Percentiles rank a stretch among this genome's conserved stretches.
Conservation (phyloP, 2,113 vertebrate genomes). For the Trachemys scripta region DNA sequence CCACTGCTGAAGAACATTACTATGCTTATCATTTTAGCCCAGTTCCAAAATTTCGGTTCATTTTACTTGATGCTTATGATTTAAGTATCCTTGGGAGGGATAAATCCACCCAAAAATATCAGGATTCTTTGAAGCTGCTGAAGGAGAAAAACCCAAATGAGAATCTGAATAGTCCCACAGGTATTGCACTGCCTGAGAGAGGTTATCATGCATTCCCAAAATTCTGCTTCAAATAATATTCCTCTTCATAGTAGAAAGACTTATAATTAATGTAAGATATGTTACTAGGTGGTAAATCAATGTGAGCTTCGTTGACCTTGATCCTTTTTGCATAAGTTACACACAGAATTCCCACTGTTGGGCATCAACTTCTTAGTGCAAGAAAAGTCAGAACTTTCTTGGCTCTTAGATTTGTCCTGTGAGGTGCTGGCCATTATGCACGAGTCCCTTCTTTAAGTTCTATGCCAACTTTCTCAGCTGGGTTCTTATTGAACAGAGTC, state of each 20-base stretch:
- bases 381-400: neutral
- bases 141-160: conserved; percentile 86
- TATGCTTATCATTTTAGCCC: conserved; percentile 92
- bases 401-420: neutral
- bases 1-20: conserved; percentile 55
- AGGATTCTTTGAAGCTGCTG: conserved; percentile 80
- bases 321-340: neutral
- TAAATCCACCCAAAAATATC: conserved; percentile 76
- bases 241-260: neutral
- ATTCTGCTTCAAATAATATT: neutral
- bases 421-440: neutral
- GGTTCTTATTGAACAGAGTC: neutral
- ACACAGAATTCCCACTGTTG: neutral
- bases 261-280: neutral
- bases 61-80: conserved; percentile 92
- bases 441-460: neutral
- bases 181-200: conserved; percentile 67
- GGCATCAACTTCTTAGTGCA: neutral
- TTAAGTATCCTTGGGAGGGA: conserved; percentile 88
- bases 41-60: conserved; percentile 81
- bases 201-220: neutral
- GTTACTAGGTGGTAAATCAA: neutral
- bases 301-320: neutral
- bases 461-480: neutral
- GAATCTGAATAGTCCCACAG: conserved; percentile 89